These are phyloP conservation scores for Moxostoma hubbsi DNA, from an alignment of 2,797 vertebrate genomes.

Conservation along the genomic window DNA sequence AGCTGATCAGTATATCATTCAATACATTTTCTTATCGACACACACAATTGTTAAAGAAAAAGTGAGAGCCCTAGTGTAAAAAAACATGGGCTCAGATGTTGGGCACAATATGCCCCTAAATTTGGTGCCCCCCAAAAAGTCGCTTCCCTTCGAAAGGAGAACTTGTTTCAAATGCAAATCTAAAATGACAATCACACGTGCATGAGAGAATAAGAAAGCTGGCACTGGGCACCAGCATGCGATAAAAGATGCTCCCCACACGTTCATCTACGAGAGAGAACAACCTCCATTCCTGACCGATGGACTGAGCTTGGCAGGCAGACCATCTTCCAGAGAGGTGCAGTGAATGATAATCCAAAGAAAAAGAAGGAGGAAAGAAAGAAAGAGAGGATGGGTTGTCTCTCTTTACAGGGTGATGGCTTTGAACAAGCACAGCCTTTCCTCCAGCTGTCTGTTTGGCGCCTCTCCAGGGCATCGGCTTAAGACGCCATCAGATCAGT, in stretches of 20 bases:
- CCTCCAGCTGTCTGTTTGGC: conserved; percentile 99
- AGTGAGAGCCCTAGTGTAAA: not conserved
- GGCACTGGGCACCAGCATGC: conserved; percentile 50
- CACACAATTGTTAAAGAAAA: too few species aligned
- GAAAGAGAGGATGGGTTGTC: conserved; percentile 71
- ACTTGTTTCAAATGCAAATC: conserved; percentile 61
- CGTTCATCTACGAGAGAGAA: conserved; percentile 33
- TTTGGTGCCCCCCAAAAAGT: conserved; percentile 39
- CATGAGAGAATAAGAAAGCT: conserved; percentile 54
- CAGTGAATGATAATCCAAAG: conserved; percentile 58
- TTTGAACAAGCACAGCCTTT: conserved; percentile 89
- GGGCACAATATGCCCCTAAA: conserved; percentile 18
- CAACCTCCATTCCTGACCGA: conserved; percentile 63
- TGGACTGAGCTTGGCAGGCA: conserved; percentile 69
- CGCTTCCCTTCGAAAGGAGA: conserved; percentile 50
- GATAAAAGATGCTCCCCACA: conserved; percentile 37
- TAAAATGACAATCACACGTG: conserved; percentile 55
- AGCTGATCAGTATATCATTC: not conserved
- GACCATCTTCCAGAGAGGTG: conserved; percentile 67
- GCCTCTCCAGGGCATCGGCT: conserved; percentile 87
- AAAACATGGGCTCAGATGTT: conserved; percentile 25
- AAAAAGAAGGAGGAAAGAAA: conserved; percentile 49
- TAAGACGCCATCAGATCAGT: conserved; percentile 85
- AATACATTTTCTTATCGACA: not conserved
- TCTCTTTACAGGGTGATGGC: conserved; percentile 90